Percentiles rank a stretch among this genome's conserved stretches.
phyloP scores from a whole-genome alignment of 2,113 vertebrate species.

The Channa argus region DNA sequence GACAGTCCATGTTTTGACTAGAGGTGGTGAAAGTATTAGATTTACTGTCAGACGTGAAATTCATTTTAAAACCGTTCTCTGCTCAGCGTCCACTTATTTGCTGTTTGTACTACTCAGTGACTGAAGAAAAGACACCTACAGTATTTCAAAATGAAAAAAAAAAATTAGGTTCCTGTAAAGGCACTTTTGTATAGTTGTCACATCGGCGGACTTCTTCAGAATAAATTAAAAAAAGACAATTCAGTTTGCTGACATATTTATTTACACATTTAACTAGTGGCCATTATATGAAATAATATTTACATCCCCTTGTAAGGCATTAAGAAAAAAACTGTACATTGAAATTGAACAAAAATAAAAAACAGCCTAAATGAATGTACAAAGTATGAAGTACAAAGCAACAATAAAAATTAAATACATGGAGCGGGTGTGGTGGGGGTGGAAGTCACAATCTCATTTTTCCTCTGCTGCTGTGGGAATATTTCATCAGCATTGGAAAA shows the following conservation, averaged over 20 bases:
- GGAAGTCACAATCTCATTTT: neutral
- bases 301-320: constrained; percentile 72
- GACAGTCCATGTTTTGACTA: too few relatives aligned
- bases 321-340: constrained; percentile 61
- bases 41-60: too few relatives aligned
- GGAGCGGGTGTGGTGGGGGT: neutral
- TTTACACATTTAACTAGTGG: constrained; percentile 76
- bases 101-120: too few relatives aligned
- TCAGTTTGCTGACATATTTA: constrained; percentile 63
- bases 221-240: neutral
- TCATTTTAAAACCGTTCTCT: too few relatives aligned
- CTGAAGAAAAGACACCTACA: too few relatives aligned
- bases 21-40: too few relatives aligned
- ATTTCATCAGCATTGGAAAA: neutral
- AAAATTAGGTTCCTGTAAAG: too few relatives aligned
- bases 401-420: constrained; percentile 17
- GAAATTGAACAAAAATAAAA: constrained; percentile 29
- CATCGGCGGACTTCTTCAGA: too few relatives aligned
- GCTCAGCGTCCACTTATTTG: too few relatives aligned
- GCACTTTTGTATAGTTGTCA: neutral
- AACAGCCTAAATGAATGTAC: constrained; percentile 31
- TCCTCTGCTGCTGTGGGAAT: neutral
- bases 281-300: constrained; percentile 77
- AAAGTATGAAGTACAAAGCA: constrained; percentile 41
- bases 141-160: too few relatives aligned